Conservation (phyloP, 2,113 vertebrate species). For the Dendrocopos noguchii region DNA sequence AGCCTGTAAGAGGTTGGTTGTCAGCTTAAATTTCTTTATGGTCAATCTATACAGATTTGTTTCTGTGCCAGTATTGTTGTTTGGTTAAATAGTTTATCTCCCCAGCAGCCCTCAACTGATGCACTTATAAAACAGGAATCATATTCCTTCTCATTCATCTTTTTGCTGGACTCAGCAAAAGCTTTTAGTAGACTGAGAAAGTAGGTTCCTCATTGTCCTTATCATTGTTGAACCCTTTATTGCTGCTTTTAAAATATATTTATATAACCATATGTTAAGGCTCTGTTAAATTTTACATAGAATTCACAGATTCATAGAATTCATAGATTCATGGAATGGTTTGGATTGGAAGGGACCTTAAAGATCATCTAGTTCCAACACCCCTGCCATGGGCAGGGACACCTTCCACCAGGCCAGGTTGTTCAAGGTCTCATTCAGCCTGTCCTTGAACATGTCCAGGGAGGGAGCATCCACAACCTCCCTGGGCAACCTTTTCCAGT, state of each 20-base stretch:
- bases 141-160: background rate
- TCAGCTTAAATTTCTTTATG: constrained; percentile 28
- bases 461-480: too few relatives aligned
- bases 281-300: background rate
- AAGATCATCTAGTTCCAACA: too few relatives aligned
- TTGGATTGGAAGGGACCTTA: too few relatives aligned
- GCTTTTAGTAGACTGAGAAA: background rate
- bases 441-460: too few relatives aligned
- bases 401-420: too few relatives aligned
- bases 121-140: background rate
- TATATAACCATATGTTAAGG: background rate
- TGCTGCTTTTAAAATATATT: background rate
- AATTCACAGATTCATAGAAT: too few relatives aligned
- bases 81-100: constrained; percentile 31
- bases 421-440: too few relatives aligned
- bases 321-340: too few relatives aligned
- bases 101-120: background rate
- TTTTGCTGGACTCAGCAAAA: constrained; percentile 4
- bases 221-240: fast-evolving
- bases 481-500: too few relatives aligned
- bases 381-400: too few relatives aligned
- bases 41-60: constrained; percentile 1
- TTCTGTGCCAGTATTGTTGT: constrained; percentile 2
- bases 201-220: background rate
- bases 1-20: background rate